phyloP scores from a whole-genome alignment of 2,888 invertebrate genomes.

The Hyles lineata region DNA sequence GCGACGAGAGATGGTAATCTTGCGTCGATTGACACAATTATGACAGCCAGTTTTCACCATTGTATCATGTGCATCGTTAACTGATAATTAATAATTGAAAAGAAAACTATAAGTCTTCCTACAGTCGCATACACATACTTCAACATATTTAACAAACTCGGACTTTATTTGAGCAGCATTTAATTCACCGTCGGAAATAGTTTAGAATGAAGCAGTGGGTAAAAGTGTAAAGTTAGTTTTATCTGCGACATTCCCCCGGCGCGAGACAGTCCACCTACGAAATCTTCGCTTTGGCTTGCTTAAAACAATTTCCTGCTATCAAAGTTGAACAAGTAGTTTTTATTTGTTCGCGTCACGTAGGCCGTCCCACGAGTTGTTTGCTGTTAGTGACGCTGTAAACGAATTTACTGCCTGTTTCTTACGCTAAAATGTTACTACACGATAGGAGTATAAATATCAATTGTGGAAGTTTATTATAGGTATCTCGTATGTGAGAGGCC shows the following conservation, averaged over 20 bases:
- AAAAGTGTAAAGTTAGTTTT: conserved; percentile 10
- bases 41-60: too few relatives aligned
- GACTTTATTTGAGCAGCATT: neutral
- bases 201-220: neutral
- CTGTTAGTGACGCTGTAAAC: conserved; percentile 72
- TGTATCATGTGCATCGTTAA: too few relatives aligned
- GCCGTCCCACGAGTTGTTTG: conserved; percentile 68
- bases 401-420: conserved; percentile 65
- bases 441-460: neutral
- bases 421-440: conserved; percentile 19
- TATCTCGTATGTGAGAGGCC: too few relatives aligned
- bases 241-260: conserved; percentile 6
- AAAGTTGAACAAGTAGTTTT: conserved; percentile 71
- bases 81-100: too few relatives aligned
- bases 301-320: conserved; percentile 76
- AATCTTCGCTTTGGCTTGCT: conserved; percentile 68
- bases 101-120: too few relatives aligned
- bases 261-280: conserved; percentile 54
- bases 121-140: neutral
- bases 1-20: too few relatives aligned
- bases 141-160: neutral
- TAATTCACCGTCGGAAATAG: neutral
- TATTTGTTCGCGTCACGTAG: conserved; percentile 72
- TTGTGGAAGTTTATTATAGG: too few relatives aligned
- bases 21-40: too few relatives aligned